Evolutionary conservation across 2,797 vertebrate genomes (phyloP).

Genomic region (Eremophila alpestris): DNA sequence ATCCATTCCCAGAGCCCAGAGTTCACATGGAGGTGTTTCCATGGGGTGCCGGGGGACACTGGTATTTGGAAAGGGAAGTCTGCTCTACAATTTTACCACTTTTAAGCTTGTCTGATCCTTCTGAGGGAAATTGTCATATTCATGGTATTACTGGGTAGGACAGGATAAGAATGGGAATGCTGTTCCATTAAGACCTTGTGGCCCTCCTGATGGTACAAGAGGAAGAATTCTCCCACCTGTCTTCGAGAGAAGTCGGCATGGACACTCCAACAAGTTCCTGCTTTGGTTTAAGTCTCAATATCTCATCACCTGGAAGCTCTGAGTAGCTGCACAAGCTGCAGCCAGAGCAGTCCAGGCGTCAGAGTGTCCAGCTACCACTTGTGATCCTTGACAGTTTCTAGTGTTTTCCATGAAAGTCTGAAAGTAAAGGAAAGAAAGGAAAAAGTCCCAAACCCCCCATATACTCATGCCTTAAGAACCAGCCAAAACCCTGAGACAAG

Average conservation of each 20-base stretch:
- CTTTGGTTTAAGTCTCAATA: background rate
- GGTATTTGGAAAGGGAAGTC: background rate
- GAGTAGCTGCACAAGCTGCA: background rate
- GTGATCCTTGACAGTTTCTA: background rate
- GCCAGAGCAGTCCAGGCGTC: background rate
- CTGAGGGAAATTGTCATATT: background rate
- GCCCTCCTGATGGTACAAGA: background rate
- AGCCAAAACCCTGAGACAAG: background rate
- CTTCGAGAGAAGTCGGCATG: background rate
- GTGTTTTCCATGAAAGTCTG: background rate
- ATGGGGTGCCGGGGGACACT: background rate
- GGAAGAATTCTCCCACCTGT: background rate
- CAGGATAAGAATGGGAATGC: background rate
- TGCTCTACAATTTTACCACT: background rate
- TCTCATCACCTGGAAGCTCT: background rate
- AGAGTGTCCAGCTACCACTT: background rate
- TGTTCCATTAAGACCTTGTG: background rate
- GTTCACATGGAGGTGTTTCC: background rate
- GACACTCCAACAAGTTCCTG: background rate
- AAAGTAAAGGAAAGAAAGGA: background rate
- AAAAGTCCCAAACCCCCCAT: background rate
- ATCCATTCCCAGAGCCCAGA: background rate
- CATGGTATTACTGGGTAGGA: background rate
- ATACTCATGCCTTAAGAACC: background rate
- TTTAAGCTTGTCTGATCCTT: background rate